These are phyloP conservation scores for Rotaria macrura DNA, from an alignment of 2,888 invertebrate genomes.

Conservation along the genomic window DNA sequence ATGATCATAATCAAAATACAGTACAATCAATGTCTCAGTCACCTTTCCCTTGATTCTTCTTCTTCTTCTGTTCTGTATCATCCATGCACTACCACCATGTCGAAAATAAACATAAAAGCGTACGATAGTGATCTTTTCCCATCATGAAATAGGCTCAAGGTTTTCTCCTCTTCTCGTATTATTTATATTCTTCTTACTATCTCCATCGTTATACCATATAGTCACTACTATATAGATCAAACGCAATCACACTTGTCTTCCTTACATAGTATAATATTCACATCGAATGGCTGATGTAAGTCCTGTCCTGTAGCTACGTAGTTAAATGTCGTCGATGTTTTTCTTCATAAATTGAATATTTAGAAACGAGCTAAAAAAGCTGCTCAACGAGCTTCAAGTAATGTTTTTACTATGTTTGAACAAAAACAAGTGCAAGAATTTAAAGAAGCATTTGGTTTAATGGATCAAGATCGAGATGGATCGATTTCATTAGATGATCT, in stretches of 20 bases:
- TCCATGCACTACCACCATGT: background rate
- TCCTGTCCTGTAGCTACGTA: background rate
- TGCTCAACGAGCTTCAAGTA: slow-evolving; percentile 50
- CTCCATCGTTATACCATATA: background rate
- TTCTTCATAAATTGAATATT: no score
- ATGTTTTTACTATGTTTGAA: slow-evolving; percentile 53
- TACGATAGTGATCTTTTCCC: background rate
- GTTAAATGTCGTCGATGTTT: no score
- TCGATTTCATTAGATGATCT: slow-evolving; percentile 52
- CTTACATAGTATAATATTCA: background rate
- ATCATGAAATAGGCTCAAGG: background rate
- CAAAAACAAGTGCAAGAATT: slow-evolving; percentile 55
- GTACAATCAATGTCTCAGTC: background rate
- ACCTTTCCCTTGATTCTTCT: background rate
- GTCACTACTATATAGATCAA: background rate
- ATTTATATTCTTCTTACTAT: background rate
- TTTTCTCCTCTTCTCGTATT: background rate
- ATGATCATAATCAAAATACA: background rate
- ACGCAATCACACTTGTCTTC: background rate
- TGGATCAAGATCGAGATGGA: slow-evolving; percentile 55
- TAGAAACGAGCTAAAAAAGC: slow-evolving; percentile 36
- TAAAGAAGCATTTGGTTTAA: slow-evolving; percentile 56
- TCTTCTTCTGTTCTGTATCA: background rate
- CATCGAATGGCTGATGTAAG: background rate
- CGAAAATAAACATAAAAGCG: background rate